Base-by-base conservation (phyloP, 2,888 invertebrate species). In the Drosophila vallismaia region DNA sequence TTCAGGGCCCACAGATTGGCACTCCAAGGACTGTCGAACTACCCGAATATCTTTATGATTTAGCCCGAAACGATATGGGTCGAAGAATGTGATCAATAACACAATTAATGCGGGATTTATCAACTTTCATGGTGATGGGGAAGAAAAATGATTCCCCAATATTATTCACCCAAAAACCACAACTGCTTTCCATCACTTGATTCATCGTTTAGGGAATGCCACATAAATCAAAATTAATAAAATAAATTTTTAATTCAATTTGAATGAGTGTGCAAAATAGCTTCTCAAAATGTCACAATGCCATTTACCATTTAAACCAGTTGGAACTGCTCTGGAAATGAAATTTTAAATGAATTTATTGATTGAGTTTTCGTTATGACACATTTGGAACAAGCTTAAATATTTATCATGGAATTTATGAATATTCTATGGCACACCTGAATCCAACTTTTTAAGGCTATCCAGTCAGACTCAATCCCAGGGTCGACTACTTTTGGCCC, bases 231-330 rank as follows among this genome's bases (percentile, higher is more conserved):
- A 71, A 63, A 74, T 55, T 38, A 64, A 81, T 78, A 79, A 57
- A 40, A 54, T 52, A 57, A 69, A 49, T 58, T 67, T 71, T 78
- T 84, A 81, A 81, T 81, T 86, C 79, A 81, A 81, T 84, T 86
- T 76, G 71, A 55, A 58, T 66, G 67, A 75, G 56, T 78, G 85
- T 54, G 70, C 60, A 69, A 75, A 77, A 75, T 45, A 33, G 33
- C 53, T 55, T 57, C 19, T 67, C 38, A 75, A 70, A 69, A 42
- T 50, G 45, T 51, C 46, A 44, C 71, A 53, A 71, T 40, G 63
- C 71, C 38, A 45, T 54, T 45, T 31, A 62, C 71, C 38, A 45
- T 54, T 45, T 31, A 62, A 67, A 49, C 63, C 67, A 31, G 63
- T 26, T 9, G 45, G 33, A 66, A 66, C 36, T 66, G 67, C 24